Evolutionary conservation across 2,888 invertebrate genomes (phyloP).

Genomic region (Euphydryas editha): DNA sequence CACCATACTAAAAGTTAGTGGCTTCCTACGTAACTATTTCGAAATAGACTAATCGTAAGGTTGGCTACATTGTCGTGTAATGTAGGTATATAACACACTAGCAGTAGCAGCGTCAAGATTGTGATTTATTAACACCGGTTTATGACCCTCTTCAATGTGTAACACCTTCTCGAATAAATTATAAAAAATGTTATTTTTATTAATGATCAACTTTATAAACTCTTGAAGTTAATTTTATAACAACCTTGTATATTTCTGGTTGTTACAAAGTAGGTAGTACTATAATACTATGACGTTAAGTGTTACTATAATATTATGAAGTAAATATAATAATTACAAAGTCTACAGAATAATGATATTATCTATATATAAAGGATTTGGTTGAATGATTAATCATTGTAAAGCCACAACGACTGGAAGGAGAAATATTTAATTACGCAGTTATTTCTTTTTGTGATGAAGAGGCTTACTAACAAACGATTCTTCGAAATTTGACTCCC

Average conservation of each 20-base stretch:
- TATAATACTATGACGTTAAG: too few relatives aligned
- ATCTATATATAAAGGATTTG: too few relatives aligned
- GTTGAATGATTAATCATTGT: too few relatives aligned
- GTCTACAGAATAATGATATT: too few relatives aligned
- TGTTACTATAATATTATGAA: too few relatives aligned
- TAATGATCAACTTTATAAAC: not conserved
- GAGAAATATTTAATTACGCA: too few relatives aligned
- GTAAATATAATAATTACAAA: too few relatives aligned
- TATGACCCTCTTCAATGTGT: slow-evolving; percentile 17
- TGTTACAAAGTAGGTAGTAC: too few relatives aligned
- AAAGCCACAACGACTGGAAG: too few relatives aligned
- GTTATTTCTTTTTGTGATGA: too few relatives aligned
- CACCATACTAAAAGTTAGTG: slow-evolving; percentile 3
- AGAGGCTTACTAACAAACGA: too few relatives aligned
- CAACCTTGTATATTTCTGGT: not conserved
- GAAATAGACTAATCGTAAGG: slow-evolving; percentile 33
- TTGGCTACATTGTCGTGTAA: slow-evolving; percentile 17
- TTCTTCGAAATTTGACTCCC: too few relatives aligned
- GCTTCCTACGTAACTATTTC: slow-evolving; percentile 24
- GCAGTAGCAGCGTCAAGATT: slow-evolving; percentile 16
- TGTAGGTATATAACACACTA: slow-evolving; percentile 12
- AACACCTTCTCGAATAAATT: slow-evolving; percentile 16
- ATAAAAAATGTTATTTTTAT: slow-evolving; percentile 13
- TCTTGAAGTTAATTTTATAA: not conserved
- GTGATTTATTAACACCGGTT: slow-evolving; percentile 24